Evolutionary conservation across 2,888 invertebrate species (phyloP).

Genomic region (Eledone cirrhosa): DNA sequence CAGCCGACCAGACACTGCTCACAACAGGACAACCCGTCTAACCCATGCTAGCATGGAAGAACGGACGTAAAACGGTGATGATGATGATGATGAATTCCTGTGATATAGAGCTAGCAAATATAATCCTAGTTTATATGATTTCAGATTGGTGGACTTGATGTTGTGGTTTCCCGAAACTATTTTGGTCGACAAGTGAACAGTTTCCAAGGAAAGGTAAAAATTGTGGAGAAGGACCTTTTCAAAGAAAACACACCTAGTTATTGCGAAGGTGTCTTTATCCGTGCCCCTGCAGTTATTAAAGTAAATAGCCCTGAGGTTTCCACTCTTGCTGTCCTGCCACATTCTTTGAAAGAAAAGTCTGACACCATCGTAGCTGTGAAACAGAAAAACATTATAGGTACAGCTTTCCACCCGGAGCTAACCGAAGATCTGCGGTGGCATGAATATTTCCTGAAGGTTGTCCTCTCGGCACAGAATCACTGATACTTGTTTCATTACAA

Average conservation of each 20-base stretch:
- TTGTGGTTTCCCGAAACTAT: conserved; percentile 51
- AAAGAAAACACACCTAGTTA: conserved; percentile 32
- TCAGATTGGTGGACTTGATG: conserved; percentile 51
- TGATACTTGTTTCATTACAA: background rate
- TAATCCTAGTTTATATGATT: conserved; percentile 16
- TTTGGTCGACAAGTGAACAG: conserved; percentile 57
- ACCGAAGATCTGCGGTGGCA: conserved; percentile 58
- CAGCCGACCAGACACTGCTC: too few relatives aligned
- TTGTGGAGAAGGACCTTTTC: conserved; percentile 37
- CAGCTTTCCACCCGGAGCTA: conserved; percentile 61
- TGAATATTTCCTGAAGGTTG: conserved; percentile 48
- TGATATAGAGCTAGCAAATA: too few relatives aligned
- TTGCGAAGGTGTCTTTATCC: conserved; percentile 55
- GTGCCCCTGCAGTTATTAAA: conserved; percentile 53
- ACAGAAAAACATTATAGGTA: conserved; percentile 51
- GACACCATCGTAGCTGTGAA: conserved; percentile 51
- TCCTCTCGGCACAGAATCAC: background rate
- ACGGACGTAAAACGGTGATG: too few relatives aligned
- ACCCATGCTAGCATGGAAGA: too few relatives aligned
- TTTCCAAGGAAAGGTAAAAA: conserved; percentile 47
- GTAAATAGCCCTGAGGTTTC: conserved; percentile 40
- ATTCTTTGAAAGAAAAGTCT: conserved; percentile 32
- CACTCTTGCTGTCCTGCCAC: conserved; percentile 44
- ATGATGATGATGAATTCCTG: too few relatives aligned
- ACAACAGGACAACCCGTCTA: too few relatives aligned